Conservation (phyloP, 1,140 invertebrate species). For the Pomacea maculata region DNA sequence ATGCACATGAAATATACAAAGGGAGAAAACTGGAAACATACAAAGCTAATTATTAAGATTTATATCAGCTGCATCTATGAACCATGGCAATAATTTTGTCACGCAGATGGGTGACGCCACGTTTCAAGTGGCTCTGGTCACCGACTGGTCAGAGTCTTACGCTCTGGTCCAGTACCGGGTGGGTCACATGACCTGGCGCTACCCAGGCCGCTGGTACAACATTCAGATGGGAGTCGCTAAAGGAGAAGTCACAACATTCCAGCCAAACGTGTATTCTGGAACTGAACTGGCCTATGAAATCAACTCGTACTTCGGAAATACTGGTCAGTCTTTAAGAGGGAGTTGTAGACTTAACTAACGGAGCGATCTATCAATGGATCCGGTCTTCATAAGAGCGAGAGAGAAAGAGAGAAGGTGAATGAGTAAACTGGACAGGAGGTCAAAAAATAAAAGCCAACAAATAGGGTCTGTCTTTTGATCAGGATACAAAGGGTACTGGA, state of each 20-base stretch:
- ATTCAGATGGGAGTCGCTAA: conserved; percentile 7
- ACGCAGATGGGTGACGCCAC: conserved; percentile 2
- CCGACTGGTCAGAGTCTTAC: conserved; percentile 3
- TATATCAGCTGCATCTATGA: too few species aligned
- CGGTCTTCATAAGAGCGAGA: too few species aligned
- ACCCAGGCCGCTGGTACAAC: background rate
- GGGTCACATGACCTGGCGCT: background rate
- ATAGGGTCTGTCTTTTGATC: background rate
- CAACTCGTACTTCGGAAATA: background rate
- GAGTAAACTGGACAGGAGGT: too few species aligned
- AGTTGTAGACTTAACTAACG: too few species aligned
- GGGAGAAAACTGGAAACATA: too few species aligned
- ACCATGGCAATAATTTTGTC: background rate
- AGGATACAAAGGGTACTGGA: background rate
- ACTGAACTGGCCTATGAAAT: background rate
- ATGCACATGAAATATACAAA: too few species aligned
- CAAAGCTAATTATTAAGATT: too few species aligned
- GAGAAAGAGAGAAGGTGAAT: too few species aligned
- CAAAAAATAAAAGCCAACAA: too few species aligned
- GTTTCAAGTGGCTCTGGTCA: conserved; percentile 8
- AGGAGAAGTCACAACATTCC: background rate
- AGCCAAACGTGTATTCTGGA: background rate
- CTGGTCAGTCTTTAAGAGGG: background rate
- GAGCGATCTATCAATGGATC: too few species aligned
- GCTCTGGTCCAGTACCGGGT: conserved; percentile 1